phyloP scores from a whole-genome alignment of 2,888 invertebrate species.

The Hypsopygia costalis region DNA sequence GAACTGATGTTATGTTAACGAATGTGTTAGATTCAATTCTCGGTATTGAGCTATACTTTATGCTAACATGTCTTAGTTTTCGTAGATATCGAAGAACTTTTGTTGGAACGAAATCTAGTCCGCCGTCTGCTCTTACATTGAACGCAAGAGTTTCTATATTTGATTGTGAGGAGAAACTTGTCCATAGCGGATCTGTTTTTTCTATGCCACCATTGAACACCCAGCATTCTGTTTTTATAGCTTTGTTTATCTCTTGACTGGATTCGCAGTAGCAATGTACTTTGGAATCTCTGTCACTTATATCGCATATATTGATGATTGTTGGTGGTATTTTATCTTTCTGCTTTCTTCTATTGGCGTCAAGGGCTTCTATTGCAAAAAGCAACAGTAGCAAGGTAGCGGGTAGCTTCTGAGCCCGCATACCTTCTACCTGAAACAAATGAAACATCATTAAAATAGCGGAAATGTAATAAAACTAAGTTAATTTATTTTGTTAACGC shows the following conservation, averaged over 20 bases:
- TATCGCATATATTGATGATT: conserved; percentile 77
- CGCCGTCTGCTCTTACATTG: conserved; percentile 85
- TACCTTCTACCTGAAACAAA: conserved; percentile 73
- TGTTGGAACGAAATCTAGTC: conserved; percentile 86
- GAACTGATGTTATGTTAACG: conserved; percentile 85
- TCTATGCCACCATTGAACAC: conserved; percentile 85
- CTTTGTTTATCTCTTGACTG: conserved; percentile 76
- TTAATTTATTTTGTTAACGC: conserved; percentile 7
- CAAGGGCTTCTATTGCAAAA: conserved; percentile 67
- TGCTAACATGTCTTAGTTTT: conserved; percentile 83
- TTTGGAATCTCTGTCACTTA: conserved; percentile 76
- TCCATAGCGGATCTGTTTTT: conserved; percentile 85
- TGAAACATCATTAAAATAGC: conserved; percentile 17
- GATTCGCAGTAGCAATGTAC: conserved; percentile 85
- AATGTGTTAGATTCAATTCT: conserved; percentile 87
- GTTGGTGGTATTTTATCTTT: conserved; percentile 57
- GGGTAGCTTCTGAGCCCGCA: conserved; percentile 73
- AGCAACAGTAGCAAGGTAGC: conserved; percentile 76
- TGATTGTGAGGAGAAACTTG: conserved; percentile 85
- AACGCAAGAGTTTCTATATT: conserved; percentile 85
- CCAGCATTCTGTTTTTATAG: conserved; percentile 88
- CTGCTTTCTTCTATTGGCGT: conserved; percentile 67
- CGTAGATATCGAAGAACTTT: conserved; percentile 83
- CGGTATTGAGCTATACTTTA: conserved; percentile 87
- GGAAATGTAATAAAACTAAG: no score